A percentile compares a stretch with the other conserved stretches of the same genome.
Conservation (phyloP, 2,797 vertebrate species). For the Hirundo rustica region DNA sequence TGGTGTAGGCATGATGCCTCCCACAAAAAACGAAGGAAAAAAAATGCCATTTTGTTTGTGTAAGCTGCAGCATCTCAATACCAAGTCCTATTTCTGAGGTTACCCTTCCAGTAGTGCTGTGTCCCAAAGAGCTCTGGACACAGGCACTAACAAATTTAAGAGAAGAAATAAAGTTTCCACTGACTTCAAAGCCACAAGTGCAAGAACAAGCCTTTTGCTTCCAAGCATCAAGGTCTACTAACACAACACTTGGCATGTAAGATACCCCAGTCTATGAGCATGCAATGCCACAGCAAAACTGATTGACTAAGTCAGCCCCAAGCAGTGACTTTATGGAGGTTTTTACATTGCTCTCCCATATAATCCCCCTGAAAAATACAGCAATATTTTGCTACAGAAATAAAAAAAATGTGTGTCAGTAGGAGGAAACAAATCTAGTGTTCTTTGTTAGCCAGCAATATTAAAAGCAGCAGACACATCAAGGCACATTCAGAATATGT, state of each 20-base stretch:
- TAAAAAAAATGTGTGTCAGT: conserved; percentile 10
- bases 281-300: background rate
- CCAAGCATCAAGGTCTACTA: background rate
- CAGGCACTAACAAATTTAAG: background rate
- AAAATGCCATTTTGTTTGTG: background rate
- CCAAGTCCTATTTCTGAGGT: background rate
- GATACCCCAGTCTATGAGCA: background rate
- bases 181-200: conserved; percentile 9
- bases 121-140: background rate
- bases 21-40: background rate
- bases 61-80: background rate
- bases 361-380: background rate
- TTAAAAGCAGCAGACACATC: conserved; percentile 57
- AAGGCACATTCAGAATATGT: conserved; percentile 39
- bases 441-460: conserved; percentile 38
- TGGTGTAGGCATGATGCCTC: background rate
- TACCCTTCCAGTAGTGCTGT: background rate
- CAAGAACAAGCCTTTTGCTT: background rate
- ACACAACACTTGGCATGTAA: background rate
- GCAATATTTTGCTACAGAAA: background rate
- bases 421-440: background rate
- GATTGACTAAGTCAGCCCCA: background rate
- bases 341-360: background rate
- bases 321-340: background rate
- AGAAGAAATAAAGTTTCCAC: background rate